These are phyloP conservation scores for Hecatera dysodea DNA, from an alignment of 2,888 invertebrate genomes.

Conservation along the genomic window DNA sequence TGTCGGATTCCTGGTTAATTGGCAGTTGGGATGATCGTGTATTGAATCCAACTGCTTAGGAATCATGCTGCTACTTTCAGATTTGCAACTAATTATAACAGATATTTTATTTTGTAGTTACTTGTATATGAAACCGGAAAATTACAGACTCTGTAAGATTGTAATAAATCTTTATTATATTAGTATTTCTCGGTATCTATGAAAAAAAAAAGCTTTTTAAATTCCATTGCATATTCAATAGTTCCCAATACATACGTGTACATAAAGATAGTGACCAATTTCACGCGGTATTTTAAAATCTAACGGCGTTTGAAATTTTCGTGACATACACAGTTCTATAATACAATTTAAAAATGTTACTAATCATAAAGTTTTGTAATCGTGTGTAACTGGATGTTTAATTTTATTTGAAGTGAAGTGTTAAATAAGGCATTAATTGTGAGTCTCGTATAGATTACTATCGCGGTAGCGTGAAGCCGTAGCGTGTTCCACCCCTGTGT, in stretches of 20 bases:
- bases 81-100: conserved; percentile 31
- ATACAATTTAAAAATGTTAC: conserved; percentile 10
- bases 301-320: no score
- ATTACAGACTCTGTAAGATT: no score
- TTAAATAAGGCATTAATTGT: conserved; percentile 88
- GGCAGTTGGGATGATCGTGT: conserved; percentile 88
- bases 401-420: conserved; percentile 77
- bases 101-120: conserved; percentile 24
- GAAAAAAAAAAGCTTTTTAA: no score
- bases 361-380: conserved; percentile 43
- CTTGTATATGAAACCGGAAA: no score
- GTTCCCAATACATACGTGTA: no score
- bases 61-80: conserved; percentile 55
- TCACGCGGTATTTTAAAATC: no score
- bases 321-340: no score
- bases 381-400: conserved; percentile 63
- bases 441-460: conserved; percentile 88
- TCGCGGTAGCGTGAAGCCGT: conserved; percentile 87
- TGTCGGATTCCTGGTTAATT: conserved; percentile 90
- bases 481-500: conserved; percentile 85
- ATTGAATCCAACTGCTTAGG: conserved; percentile 75
- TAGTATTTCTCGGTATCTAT: no score
- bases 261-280: no score
- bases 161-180: no score
- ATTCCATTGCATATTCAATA: no score